phyloP scores from a whole-genome alignment of 2,888 invertebrate species.

The Epirrita christyi region DNA sequence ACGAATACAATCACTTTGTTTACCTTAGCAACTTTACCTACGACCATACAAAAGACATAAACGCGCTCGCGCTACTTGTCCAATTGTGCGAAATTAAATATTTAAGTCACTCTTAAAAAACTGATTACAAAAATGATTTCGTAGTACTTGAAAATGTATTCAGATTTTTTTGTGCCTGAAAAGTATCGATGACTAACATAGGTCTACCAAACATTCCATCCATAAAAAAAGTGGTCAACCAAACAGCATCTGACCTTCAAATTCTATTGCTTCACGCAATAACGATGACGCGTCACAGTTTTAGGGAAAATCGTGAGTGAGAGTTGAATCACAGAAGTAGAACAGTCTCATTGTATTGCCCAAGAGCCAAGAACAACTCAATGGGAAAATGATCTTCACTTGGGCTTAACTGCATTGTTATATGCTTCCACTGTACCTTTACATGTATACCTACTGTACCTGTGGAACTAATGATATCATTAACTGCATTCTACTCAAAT shows the following conservation, averaged over 20 bases:
- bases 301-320: slow-evolving; percentile 49
- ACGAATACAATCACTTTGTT: background rate
- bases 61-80: slow-evolving; percentile 20
- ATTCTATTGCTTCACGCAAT: slow-evolving; percentile 7
- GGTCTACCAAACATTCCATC: background rate
- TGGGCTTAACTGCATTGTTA: slow-evolving; percentile 46
- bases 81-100: background rate
- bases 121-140: too few species aligned
- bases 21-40: background rate
- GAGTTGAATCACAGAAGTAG: slow-evolving; percentile 46
- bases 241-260: slow-evolving; percentile 13
- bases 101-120: background rate
- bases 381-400: slow-evolving; percentile 29
- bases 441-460: slow-evolving; percentile 15
- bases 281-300: slow-evolving; percentile 24
- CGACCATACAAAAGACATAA: slow-evolving; percentile 23
- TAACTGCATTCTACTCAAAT: slow-evolving; percentile 42
- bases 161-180: too few species aligned
- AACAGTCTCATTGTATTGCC: slow-evolving; percentile 49
- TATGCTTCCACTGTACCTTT: slow-evolving; percentile 39
- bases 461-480: slow-evolving; percentile 41
- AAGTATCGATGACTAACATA: slow-evolving; percentile 4
- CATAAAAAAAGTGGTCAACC: background rate
- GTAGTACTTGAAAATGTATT: too few species aligned
- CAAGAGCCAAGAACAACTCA: slow-evolving; percentile 34